Conservation (phyloP, 1,140 invertebrate species). For the Scylla paramamosain region DNA sequence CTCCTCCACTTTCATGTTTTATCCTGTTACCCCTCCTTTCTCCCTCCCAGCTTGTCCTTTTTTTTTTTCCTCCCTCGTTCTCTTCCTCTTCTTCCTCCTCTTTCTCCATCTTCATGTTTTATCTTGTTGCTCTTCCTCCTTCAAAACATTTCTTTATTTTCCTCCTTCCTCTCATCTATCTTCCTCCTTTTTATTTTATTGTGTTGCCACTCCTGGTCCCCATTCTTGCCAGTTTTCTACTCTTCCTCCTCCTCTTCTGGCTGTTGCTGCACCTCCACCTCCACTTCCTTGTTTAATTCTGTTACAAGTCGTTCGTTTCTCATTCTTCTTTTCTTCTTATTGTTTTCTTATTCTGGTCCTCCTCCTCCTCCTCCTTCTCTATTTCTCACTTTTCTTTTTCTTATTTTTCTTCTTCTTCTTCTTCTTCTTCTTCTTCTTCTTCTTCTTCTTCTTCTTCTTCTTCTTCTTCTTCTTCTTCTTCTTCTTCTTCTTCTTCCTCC, state of each 20-base stretch:
- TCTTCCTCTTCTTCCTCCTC: constrained; percentile 26
- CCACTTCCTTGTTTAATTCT: too few species aligned
- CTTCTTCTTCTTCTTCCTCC: not conserved
- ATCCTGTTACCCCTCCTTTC: not conserved
- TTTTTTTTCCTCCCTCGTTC: not conserved
- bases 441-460: not conserved
- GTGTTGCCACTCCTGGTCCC: too few species aligned
- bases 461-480: not conserved
- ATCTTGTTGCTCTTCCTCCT: not conserved
- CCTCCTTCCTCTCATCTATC: not conserved
- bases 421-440: not conserved
- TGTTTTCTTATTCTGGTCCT: not conserved
- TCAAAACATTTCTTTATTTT: not conserved
- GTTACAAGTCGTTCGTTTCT: too few species aligned
- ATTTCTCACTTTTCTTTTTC: not conserved
- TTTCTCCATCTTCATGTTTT: not conserved
- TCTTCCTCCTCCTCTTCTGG: not conserved
- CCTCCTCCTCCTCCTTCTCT: not conserved
- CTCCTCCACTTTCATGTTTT: not conserved
- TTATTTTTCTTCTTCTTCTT: not conserved
- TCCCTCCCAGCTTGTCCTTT: not conserved
- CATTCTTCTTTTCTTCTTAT: not conserved
- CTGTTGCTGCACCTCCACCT: not conserved
- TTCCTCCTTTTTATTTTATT: not conserved
- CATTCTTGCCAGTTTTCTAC: not conserved